These are phyloP conservation scores for Aplysina aerophoba DNA, from an alignment of 37 sponge, comb jelly and placozoan species.

Conservation along the genomic window DNA sequence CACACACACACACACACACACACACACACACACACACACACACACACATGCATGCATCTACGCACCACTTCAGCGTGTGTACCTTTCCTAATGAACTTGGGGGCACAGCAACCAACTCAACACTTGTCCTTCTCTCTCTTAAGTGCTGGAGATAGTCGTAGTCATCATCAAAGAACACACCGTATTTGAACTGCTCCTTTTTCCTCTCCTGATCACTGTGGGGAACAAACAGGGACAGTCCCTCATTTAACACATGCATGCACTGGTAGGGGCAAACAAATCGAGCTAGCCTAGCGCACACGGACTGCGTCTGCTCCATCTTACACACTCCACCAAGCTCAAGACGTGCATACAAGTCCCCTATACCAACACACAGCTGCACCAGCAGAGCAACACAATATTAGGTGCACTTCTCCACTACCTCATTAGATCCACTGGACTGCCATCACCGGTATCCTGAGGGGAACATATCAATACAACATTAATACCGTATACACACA, in stretches of 20 bases:
- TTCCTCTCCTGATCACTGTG: slow-evolving; percentile 40
- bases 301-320: too few relatives aligned
- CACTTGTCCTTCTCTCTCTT: slow-evolving; percentile 41
- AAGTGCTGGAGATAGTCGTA: slow-evolving; percentile 98
- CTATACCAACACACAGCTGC: too few relatives aligned
- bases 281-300: too few relatives aligned
- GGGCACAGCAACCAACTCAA: slow-evolving; percentile 1
- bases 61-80: not conserved
- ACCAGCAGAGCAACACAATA: not conserved
- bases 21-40: not conserved
- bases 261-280: too few relatives aligned
- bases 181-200: slow-evolving; percentile 78
- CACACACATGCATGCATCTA: too few relatives aligned
- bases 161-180: slow-evolving; percentile 90
- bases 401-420: not conserved
- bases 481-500: not conserved
- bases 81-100: slow-evolving; percentile 11
- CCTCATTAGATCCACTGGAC: not conserved
- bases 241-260: too few relatives aligned
- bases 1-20: not conserved
- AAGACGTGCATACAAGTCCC: too few relatives aligned
- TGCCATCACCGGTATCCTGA: too few relatives aligned
- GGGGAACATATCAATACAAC: not conserved
- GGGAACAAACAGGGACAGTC: not conserved
- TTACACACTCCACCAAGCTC: too few relatives aligned